phyloP scores from a whole-genome alignment of 2,113 vertebrate species.

The Girardinichthys multiradiatus region DNA sequence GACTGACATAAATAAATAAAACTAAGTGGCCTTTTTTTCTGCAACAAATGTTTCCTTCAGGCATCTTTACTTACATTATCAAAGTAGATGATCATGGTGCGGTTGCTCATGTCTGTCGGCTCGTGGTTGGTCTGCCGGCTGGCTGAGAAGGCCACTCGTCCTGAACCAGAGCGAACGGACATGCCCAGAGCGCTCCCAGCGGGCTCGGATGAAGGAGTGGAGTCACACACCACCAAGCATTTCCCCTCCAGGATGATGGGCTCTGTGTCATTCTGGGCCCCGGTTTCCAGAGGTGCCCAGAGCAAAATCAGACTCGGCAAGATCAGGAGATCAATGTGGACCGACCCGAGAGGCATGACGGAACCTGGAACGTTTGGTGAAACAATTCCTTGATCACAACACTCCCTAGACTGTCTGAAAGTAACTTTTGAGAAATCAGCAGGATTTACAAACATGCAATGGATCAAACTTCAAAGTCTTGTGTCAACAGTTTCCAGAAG shows the following conservation, averaged over 20 bases:
- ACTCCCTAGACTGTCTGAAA: neutral
- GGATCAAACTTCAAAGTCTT: neutral
- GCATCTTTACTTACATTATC: constrained; percentile 76
- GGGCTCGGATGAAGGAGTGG: constrained; percentile 81
- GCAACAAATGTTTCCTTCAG: neutral
- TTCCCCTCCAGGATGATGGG: constrained; percentile 84
- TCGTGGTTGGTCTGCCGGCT: constrained; percentile 85
- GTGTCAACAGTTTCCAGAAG: constrained; percentile 34
- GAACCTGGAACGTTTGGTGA: constrained; percentile 10
- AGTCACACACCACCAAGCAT: constrained; percentile 84
- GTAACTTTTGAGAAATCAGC: constrained; percentile 36
- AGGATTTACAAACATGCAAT: constrained; percentile 40
- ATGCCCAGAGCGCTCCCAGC: constrained; percentile 80
- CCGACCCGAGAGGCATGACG: constrained; percentile 55
- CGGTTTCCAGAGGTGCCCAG: constrained; percentile 58
- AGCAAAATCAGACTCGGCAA: constrained; percentile 62
- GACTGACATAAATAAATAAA: too few relatives aligned
- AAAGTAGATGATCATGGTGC: constrained; percentile 86
- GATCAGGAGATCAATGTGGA: constrained; percentile 35
- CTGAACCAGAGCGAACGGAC: constrained; percentile 81
- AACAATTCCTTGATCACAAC: constrained; percentile 26
- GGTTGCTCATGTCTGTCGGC: constrained; percentile 85
- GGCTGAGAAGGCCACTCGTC: constrained; percentile 82
- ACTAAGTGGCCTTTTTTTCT: too few relatives aligned
- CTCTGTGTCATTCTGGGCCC: constrained; percentile 83